Conservation (phyloP, 2,888 invertebrate species). For the Branchipolynoe longqiensis region DNA sequence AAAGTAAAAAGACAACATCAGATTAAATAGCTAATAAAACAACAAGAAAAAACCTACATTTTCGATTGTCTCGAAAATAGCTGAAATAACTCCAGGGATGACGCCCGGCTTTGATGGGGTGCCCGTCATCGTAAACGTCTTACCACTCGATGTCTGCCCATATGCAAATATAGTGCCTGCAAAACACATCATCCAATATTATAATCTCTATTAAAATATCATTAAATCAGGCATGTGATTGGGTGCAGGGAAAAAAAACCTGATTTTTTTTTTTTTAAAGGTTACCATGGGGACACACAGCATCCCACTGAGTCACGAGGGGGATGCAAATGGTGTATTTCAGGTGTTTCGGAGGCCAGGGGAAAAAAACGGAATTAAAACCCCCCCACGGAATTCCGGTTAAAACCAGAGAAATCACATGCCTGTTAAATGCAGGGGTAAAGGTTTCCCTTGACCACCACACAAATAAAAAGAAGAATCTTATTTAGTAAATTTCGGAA, state of each 20-base stretch:
- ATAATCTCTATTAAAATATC: not conserved
- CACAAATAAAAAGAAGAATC: not conserved
- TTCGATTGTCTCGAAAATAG: constrained; percentile 80
- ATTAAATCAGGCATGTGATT: too few relatives aligned
- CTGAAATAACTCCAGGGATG: constrained; percentile 87
- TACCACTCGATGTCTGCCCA: constrained; percentile 93
- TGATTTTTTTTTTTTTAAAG: too few relatives aligned
- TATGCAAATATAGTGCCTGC: constrained; percentile 94
- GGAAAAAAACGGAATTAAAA: not conserved
- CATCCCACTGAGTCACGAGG: too few relatives aligned
- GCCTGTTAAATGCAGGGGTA: too few relatives aligned
- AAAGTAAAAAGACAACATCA: too few relatives aligned
- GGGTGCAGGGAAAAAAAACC: too few relatives aligned
- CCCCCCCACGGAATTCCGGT: too few relatives aligned
- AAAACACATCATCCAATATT: not conserved
- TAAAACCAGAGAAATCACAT: too few relatives aligned
- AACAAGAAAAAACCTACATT: constrained; percentile 72
- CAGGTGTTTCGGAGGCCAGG: too few relatives aligned
- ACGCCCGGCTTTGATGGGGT: constrained; percentile 87
- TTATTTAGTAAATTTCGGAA: not conserved
- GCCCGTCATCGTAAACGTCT: constrained; percentile 84
- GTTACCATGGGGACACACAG: too few relatives aligned
- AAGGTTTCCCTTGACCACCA: not conserved
- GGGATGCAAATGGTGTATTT: too few relatives aligned
- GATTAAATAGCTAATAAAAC: not conserved